Conservation (phyloP, 2,113 vertebrate genomes). For the Coracopsis vasa region DNA sequence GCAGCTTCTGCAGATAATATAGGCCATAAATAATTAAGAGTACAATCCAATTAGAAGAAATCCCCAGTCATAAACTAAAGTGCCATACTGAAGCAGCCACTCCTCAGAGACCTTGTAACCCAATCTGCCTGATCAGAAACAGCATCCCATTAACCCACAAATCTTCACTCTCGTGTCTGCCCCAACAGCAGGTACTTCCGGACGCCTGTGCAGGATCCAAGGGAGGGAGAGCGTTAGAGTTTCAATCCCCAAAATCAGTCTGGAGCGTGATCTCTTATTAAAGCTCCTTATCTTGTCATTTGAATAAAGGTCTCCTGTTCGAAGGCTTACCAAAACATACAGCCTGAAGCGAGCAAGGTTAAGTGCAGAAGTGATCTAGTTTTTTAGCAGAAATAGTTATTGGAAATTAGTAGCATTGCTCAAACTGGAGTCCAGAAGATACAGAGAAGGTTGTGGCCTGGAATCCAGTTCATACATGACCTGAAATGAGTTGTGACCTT, state of each 20-base stretch:
- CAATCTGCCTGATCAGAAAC: neutral
- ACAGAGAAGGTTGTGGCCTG: neutral
- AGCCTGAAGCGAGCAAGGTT: neutral
- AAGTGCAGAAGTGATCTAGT: neutral
- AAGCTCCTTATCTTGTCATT: neutral
- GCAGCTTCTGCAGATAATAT: constrained; percentile 1
- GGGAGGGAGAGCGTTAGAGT: neutral
- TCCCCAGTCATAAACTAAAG: neutral
- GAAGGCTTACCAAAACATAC: neutral
- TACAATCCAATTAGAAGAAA: constrained; percentile 31
- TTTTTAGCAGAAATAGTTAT: neutral
- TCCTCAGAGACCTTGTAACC: neutral
- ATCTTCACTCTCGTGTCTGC: neutral
- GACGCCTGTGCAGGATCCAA: neutral
- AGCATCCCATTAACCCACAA: neutral
- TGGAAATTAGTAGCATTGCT: neutral
- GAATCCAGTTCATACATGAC: neutral
- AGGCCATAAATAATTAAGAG: constrained; percentile 20
- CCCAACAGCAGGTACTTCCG: neutral
- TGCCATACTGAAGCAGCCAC: neutral
- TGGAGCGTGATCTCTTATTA: neutral
- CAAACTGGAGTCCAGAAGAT: neutral
- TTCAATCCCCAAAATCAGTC: neutral
- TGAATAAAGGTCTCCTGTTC: neutral
- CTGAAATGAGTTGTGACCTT: neutral